Evolutionary conservation across 2,888 invertebrate species (phyloP), one percentile per base, ranked within the genome.

Genomic region (Tachina fera): DNA sequence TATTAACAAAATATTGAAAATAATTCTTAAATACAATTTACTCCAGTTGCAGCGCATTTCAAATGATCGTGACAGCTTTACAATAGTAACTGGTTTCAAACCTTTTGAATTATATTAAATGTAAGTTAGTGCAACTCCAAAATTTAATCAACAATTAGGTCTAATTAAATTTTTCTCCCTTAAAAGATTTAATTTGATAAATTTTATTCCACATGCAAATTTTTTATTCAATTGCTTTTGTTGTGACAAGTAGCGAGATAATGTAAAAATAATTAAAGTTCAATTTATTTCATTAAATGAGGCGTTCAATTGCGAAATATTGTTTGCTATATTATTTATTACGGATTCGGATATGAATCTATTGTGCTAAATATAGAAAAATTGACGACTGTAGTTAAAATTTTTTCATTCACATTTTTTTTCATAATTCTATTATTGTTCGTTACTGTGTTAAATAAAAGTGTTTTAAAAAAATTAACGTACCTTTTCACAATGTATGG

Each of bases 21-120:
- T 41, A 49, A 63, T 45, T 49, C 31, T n/a, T 1, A 63, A 68
- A 56, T 70, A 61, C 41, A 83, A 19, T 60, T 68, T 47, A 31
- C 1, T n/a, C 10, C 31, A 13, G 14, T 53, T 49, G 19, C 51
- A 76, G 41, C 19, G 14, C 79, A 72, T 79, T 71, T 71, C 0
- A 71, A 61, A 41, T 39, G 14, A 14, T 53, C 43, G 6, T 19
- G 9, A 1, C 10, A n/a, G 16, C 31, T 65, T 41, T n/a, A 10
- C 4, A 39, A 14, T 13, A 58, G 39, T 61, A 10, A 63, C 5
- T 56, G 6, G 1, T 71, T 45, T 14, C 13, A 6, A 45, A 51
- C 6, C 61, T 22, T 71, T 71, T 71, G 63, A 58, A 14, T 19
- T 16, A 9, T 1, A 3, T 51, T 16, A 19, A 31, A 31, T 31